Base-by-base conservation (phyloP, 2,888 invertebrate species). In the Hypomecis atomaria region DNA sequence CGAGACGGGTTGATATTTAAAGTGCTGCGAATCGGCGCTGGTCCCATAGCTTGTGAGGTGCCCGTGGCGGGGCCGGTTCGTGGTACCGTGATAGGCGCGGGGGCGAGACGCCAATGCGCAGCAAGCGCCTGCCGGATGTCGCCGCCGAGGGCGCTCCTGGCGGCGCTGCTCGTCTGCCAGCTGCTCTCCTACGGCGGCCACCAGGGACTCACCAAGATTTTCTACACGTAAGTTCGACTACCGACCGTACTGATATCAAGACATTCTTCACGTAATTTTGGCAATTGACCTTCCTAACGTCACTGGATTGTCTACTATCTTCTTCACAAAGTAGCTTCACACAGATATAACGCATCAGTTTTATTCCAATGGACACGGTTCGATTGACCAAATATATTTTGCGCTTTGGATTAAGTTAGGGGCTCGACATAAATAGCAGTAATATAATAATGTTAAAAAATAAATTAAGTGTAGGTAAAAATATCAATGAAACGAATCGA, bases 141-240 rank as follows among this genome's bases (percentile, higher is more conserved):
- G 87, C 90, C 92, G 89, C 87, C 91, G 89, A 87, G 92, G 86
- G 92, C 92, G 86, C 82, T 92, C 84, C 89, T 92, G 77, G 91
- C 91, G 84, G 85, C 80, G 75, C 86, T 92, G 74, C 88, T 92
- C 74, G 82, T 92, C 69, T 91, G 87, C 78, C 92, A 92, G 82
- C 87, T 92, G 82, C 87, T 92, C 72, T 89, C 90, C 68, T 90
- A 90, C 88, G 91, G 91, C 84, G 92, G 91, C 84, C 92, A 92
- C 88, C 92, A 92, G 85, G 90, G 91, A 84, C 92, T 91, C 87
- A 91, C 91, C 90, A 90, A 91, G 87, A 89, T 91, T 86, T 92
- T 92, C 71, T 91, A 86, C 88, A 91, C 89, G 92, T 92, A 90
- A 92, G 90, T 59, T 37, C 8, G 34, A 3, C 13, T 23, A 47